Base-by-base conservation (phyloP, 1,140 invertebrate genomes). In the Drosophila orosa region DNA sequence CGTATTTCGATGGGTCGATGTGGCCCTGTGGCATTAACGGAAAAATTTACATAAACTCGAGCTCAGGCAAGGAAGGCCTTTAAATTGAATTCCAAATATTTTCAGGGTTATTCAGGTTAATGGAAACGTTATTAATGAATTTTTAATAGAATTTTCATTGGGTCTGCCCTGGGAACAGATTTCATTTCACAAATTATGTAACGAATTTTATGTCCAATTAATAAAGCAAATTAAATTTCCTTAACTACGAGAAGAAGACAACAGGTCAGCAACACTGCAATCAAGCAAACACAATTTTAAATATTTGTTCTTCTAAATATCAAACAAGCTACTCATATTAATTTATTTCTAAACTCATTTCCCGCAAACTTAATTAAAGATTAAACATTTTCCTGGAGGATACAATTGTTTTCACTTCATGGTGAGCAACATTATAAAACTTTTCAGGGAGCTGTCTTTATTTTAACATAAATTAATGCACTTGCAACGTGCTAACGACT, bases 61-160 rank as follows among this genome's bases (percentile, higher is more conserved):
- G 27, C 33, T 22, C 25, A 27, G 2, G 19, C 13, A 61, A 61
- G 19, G n/a, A 61, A 61, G 39, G 27, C 27, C 50, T 39, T 73
- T 37, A 61, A 73, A 44, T 54, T 37, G n/a, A n/a, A 61, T 44
- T 10, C n/a, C 15, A 61, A 52, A 52, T 72, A 33, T 57, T 25
- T 57, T 39, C 48, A 57, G n/a, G 67, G 72, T 10, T 42, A 54
- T 67, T 54, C 29, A 37, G 29, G 22, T 58, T 47, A 35, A 47
- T 24, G 33, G 12, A 12, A 59, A 75, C 44, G 8, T 75, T 56
- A 62, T 50, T 48, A 55, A 76, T 76, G 33, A 35, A 59, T 31
- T 55, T 59, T 35, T 54, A 42, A 76, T 47, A 25, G 13, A 29
- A 54, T 39, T 47, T 61, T 31, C 39, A 54, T 55, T 44, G 10